A percentile compares a stretch with the other conserved stretches of the same genome.
These are phyloP conservation scores for Macaria notata DNA, from an alignment of 2,888 invertebrate genomes.

Conservation along the genomic window DNA sequence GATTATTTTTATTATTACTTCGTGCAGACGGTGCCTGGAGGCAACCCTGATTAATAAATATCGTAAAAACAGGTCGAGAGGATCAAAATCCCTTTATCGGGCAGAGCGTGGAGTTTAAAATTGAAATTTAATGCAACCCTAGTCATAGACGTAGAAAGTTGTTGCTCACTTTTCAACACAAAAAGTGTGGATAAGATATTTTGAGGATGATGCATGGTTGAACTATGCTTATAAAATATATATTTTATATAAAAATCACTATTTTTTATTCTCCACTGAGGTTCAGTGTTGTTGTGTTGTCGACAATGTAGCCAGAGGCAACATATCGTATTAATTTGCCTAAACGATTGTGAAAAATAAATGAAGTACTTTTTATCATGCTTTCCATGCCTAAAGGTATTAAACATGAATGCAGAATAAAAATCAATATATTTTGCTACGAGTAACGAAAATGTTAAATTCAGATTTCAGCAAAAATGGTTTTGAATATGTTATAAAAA, in stretches of 20 bases:
- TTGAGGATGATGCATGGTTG: no score
- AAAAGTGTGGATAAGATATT: no score
- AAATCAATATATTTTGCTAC: no score
- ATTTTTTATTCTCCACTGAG: no score
- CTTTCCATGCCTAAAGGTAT: not conserved
- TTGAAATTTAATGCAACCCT: conserved; percentile 58
- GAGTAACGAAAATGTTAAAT: no score
- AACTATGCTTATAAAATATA: no score
- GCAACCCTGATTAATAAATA: conserved; percentile 43
- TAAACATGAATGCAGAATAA: no score
- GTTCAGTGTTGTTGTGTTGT: conserved; percentile 18
- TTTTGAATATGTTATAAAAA: no score
- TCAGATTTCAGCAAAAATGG: no score
- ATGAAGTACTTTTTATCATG: conserved; percentile 4
- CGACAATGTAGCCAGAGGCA: conserved; percentile 16
- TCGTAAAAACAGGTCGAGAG: conserved; percentile 48
- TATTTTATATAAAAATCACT: conserved; percentile 3
- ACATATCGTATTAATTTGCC: conserved; percentile 16
- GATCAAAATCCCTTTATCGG: conserved; percentile 71
- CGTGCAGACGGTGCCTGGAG: conserved; percentile 16
- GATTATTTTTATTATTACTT: not conserved
- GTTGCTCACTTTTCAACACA: not conserved
- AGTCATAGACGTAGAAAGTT: conserved; percentile 9
- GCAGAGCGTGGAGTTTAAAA: conserved; percentile 65
- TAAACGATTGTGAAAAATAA: conserved; percentile 10